Evolutionary conservation across 2,113 vertebrate species (phyloP), one percentile per base, ranked within the genome.

Genomic region (Pipra filicauda): DNA sequence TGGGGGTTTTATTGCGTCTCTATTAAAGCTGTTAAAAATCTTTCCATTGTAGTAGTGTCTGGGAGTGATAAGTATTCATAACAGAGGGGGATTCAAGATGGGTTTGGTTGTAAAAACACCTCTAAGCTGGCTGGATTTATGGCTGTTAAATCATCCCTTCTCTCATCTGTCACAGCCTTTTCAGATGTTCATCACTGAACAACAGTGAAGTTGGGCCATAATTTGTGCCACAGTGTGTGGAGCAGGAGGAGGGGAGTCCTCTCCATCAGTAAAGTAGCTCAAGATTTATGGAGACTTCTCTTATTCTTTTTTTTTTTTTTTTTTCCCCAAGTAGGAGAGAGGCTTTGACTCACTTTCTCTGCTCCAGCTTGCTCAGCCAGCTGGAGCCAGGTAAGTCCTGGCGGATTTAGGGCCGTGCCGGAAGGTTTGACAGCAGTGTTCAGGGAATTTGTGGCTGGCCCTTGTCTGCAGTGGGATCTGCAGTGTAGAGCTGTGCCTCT

Each of bases 101-200:
- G 93, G 85, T 7, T 89, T 76, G 91, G 71, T 33, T 96, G 93
- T 95, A 93, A 96, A 96, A 96, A 93, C 89, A 91, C 91, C 94
- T 92, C 94, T 74, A 91, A 92, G 92, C 93, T 35, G 54, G 37
- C 84, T 86, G 94, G 96, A 97, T 96, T 97, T 95, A 95, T 75
- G 91, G 93, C 86, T 74, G 72, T 81, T 96, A 89, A 94, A 95
- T 94, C 93, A 85, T 86, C 83, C 73, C 77, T 75, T 49, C 85
- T 65, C 93, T 93, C 93, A 75, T 75, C 94, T 70, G 87, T 82
- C 94, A 59, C 87, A 54, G 76, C 81, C 44, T 57, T 91, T 91
- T 95, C 87, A 89, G 89, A 73, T 64, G 80, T 81, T 95, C 93
- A 55, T 84, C 94, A 43, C 80, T 1, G 35, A 74, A 59, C 93